These are phyloP conservation scores for Jordanella pulchra DNA, from an alignment of 2,797 vertebrate genomes.

Conservation along the genomic window DNA sequence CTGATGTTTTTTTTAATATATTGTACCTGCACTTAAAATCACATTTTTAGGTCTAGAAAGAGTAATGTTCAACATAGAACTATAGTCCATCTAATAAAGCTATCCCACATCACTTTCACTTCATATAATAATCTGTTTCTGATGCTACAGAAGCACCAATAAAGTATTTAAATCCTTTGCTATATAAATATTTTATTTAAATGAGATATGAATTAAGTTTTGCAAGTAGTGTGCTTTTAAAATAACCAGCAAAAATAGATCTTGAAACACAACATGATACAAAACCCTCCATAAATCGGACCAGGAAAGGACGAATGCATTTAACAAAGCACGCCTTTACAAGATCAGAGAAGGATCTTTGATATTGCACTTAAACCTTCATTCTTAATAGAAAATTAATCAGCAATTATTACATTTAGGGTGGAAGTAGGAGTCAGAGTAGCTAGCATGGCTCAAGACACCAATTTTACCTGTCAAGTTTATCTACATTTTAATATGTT, in stretches of 20 bases:
- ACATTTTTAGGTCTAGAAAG: slow-evolving; percentile 38
- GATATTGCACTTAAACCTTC: slow-evolving; percentile 1
- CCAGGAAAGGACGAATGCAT: slow-evolving; percentile 3
- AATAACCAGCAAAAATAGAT: slow-evolving; percentile 15
- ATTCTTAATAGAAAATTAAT: not conserved
- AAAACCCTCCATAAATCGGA: not conserved
- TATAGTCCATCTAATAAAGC: slow-evolving; percentile 9
- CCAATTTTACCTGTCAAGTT: not conserved
- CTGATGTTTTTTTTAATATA: not conserved
- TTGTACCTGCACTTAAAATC: slow-evolving; percentile 1
- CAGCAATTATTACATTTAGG: slow-evolving; percentile 13
- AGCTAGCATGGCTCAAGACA: not conserved
- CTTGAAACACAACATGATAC: not conserved
- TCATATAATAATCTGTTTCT: slow-evolving; percentile 24
- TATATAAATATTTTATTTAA: slow-evolving; percentile 3
- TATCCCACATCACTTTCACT: slow-evolving; percentile 8
- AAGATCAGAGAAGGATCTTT: slow-evolving; percentile 12
- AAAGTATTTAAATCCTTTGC: slow-evolving; percentile 28
- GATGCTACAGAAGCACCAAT: slow-evolving; percentile 33
- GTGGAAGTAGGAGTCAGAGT: not conserved
- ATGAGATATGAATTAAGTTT: slow-evolving; percentile 15
- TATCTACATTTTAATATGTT: too few relatives aligned
- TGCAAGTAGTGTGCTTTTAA: slow-evolving; percentile 19
- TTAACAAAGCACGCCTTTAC: not conserved
- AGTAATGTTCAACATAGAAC: slow-evolving; percentile 13